phyloP scores from a whole-genome alignment of 2,888 invertebrate genomes.

The Baccha elongata region DNA sequence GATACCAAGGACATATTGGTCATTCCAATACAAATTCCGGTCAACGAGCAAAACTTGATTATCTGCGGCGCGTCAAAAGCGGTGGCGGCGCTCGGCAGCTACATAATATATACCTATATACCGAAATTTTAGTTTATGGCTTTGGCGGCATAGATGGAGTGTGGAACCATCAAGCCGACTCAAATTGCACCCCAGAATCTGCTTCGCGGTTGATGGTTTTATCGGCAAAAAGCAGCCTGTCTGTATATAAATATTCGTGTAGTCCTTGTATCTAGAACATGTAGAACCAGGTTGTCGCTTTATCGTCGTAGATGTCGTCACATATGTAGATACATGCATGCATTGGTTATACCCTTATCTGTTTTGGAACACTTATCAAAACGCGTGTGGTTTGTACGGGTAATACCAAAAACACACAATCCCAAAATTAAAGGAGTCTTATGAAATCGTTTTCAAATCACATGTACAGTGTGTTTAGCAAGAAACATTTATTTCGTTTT shows the following conservation, averaged over 20 bases:
- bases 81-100: neutral
- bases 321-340: conserved; percentile 11
- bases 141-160: neutral
- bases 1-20: conserved; percentile 58
- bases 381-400: conserved; percentile 49
- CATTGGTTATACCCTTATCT: conserved; percentile 29
- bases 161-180: conserved; percentile 5
- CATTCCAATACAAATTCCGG: conserved; percentile 59
- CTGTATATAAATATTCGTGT: neutral
- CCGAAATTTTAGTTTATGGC: conserved; percentile 35
- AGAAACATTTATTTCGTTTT: too few species aligned
- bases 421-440: conserved; percentile 11
- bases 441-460: conserved; percentile 14
- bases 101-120: too few species aligned
- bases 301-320: conserved; percentile 11
- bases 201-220: conserved; percentile 48
- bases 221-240: conserved; percentile 14
- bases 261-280: conserved; percentile 15
- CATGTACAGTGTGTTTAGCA: neutral
- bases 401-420: conserved; percentile 32
- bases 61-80: conserved; percentile 22
- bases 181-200: conserved; percentile 20
- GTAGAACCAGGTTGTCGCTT: conserved; percentile 40
- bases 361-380: conserved; percentile 49
- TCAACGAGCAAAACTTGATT: conserved; percentile 60